Evolutionary conservation across 2,797 vertebrate genomes (phyloP).

Genomic region (Pangasius larnaudii): DNA sequence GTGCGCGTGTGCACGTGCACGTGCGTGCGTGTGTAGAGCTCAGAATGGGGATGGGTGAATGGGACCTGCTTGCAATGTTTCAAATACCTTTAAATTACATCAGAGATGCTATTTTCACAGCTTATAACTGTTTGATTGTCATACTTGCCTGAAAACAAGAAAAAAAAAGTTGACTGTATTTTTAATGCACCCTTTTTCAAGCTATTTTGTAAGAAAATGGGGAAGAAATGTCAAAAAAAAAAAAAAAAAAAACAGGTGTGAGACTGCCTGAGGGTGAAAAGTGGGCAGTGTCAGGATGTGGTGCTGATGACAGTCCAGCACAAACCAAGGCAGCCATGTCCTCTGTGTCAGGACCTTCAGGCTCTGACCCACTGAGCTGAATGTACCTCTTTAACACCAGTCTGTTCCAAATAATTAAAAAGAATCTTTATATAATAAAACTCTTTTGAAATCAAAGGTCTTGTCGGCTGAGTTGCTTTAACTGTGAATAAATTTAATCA

Average conservation of each 20-base stretch:
- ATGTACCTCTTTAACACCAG: slow-evolving; percentile 80
- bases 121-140: slow-evolving; percentile 70
- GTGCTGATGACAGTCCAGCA: slow-evolving; percentile 35
- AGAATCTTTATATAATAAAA: slow-evolving; percentile 79
- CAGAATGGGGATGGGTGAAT: slow-evolving; percentile 46
- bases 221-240: slow-evolving; percentile 59
- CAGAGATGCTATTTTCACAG: slow-evolving; percentile 80
- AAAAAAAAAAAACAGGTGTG: slow-evolving; percentile 58
- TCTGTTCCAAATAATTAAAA: slow-evolving; percentile 73
- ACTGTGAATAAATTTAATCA: background rate
- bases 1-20: background rate
- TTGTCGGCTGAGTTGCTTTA: slow-evolving; percentile 27
- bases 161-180: slow-evolving; percentile 76
- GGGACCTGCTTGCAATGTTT: slow-evolving; percentile 76
- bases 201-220: slow-evolving; percentile 74
- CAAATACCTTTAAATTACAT: slow-evolving; percentile 75
- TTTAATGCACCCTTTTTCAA: slow-evolving; percentile 78
- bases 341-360: slow-evolving; percentile 63
- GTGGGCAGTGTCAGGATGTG: slow-evolving; percentile 44
- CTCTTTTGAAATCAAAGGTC: slow-evolving; percentile 69
- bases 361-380: slow-evolving; percentile 75
- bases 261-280: slow-evolving; percentile 66
- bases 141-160: slow-evolving; percentile 75
- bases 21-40: slow-evolving; percentile 40
- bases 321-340: slow-evolving; percentile 56